Conservation (phyloP, 2,888 invertebrate species). For the Physocephala rufipes region DNA sequence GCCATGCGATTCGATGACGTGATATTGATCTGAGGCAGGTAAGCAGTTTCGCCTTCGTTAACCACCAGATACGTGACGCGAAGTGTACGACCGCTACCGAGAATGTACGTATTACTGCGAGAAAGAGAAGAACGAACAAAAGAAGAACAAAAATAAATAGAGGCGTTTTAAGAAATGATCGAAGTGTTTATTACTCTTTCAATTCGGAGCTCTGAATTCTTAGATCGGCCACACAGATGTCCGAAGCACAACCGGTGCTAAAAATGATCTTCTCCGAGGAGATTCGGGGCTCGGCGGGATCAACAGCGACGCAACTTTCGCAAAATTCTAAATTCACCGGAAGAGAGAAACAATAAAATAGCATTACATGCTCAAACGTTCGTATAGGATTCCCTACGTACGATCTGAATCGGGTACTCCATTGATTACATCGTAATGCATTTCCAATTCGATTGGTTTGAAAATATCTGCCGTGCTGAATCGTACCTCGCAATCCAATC, state of each 20-base stretch:
- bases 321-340: conserved; percentile 56
- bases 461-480: conserved; percentile 64
- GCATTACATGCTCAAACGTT: no score
- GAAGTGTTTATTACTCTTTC: conserved; percentile 43
- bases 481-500: conserved; percentile 58
- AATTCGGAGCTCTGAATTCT: conserved; percentile 55
- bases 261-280: conserved; percentile 62
- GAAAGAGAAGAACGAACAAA: conserved; percentile 2
- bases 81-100: conserved; percentile 61
- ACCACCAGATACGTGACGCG: conserved; percentile 60
- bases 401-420: conserved; percentile 60
- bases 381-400: conserved; percentile 42
- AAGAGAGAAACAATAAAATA: not conserved
- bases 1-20: conserved; percentile 64
- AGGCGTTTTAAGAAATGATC: not conserved
- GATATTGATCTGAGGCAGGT: conserved; percentile 66
- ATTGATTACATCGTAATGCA: conserved; percentile 61
- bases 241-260: conserved; percentile 63
- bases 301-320: conserved; percentile 62
- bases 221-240: conserved; percentile 64
- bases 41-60: conserved; percentile 68
- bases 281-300: conserved; percentile 61
- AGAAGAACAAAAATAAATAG: not conserved
- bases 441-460: conserved; percentile 63
- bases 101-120: conserved; percentile 55